phyloP scores from a whole-genome alignment of 2,888 invertebrate species.

The Pseudeuparius sepicola region DNA sequence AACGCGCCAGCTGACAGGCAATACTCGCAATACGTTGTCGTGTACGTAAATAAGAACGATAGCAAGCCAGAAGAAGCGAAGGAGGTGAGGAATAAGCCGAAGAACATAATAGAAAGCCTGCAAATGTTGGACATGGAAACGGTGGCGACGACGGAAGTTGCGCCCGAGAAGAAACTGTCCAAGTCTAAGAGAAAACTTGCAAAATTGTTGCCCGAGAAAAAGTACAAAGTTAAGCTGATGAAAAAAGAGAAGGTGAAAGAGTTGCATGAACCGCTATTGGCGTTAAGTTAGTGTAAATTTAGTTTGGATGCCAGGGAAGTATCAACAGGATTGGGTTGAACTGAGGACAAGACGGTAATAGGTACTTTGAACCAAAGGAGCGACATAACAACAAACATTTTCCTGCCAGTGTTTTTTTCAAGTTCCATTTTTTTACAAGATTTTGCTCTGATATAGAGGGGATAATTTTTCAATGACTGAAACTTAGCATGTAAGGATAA shows the following conservation, averaged over 20 bases:
- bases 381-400: too few relatives aligned
- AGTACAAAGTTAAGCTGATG: constrained; percentile 41
- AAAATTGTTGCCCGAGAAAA: constrained; percentile 44
- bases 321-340: too few relatives aligned
- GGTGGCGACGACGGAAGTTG: constrained; percentile 21
- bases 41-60: constrained; percentile 72
- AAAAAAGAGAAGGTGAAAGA: constrained; percentile 36
- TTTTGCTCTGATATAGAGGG: too few relatives aligned
- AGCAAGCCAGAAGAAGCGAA: constrained; percentile 43
- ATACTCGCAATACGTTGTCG: constrained; percentile 74
- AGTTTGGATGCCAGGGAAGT: too few relatives aligned
- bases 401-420: too few relatives aligned
- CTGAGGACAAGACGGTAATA: too few relatives aligned
- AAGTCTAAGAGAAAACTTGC: constrained; percentile 58
- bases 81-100: constrained; percentile 36
- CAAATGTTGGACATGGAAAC: constrained; percentile 25
- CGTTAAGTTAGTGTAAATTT: constrained; percentile 45
- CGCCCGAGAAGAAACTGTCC: constrained; percentile 41
- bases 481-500: too few relatives aligned
- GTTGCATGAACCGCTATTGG: constrained; percentile 53
- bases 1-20: constrained; percentile 73
- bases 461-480: too few relatives aligned
- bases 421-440: too few relatives aligned
- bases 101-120: constrained; percentile 74
- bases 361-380: too few relatives aligned